Conservation (phyloP, 2,888 invertebrate genomes). For the Caenorhabditis japonica region DNA sequence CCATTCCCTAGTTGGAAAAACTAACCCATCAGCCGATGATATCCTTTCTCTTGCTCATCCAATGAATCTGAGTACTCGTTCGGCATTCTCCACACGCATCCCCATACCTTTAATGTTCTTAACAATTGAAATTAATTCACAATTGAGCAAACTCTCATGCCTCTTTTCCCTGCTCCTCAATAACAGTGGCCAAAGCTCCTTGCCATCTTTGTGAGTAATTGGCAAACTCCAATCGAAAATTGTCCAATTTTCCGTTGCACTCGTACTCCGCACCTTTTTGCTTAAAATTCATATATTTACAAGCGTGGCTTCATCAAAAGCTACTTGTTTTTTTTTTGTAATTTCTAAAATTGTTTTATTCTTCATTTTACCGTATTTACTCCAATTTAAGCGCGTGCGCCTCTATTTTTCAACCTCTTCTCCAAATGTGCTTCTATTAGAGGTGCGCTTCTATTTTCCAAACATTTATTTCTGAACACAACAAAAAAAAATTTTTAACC, state of each 20-base stretch:
- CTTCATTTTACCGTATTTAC: no score
- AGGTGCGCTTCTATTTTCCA: no score
- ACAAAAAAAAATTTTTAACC: conserved; percentile 5
- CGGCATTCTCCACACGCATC: conserved; percentile 73
- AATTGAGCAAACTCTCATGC: no score
- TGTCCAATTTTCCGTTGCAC: conserved; percentile 61
- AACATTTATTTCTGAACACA: no score
- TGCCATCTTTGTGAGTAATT: conserved; percentile 68
- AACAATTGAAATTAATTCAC: conserved; percentile 1
- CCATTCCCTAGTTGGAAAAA: no score
- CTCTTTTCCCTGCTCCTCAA: conserved; percentile 32
- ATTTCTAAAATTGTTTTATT: no score
- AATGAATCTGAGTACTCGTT: conserved; percentile 60
- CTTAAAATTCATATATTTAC: no score
- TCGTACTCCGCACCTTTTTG: conserved; percentile 71
- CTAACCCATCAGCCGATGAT: conserved; percentile 70
- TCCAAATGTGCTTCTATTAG: no score
- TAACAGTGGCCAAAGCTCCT: conserved; percentile 70
- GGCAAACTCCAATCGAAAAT: conserved; percentile 66
- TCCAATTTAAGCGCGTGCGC: no score
- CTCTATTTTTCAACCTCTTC: no score
- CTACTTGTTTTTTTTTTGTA: no score
- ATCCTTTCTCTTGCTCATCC: conserved; percentile 70
- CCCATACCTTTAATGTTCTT: conserved; percentile 62
- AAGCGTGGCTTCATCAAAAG: no score